Evolutionary conservation across 2,797 vertebrate species (phyloP).

Genomic region (Ctenopoma kingsleyae): DNA sequence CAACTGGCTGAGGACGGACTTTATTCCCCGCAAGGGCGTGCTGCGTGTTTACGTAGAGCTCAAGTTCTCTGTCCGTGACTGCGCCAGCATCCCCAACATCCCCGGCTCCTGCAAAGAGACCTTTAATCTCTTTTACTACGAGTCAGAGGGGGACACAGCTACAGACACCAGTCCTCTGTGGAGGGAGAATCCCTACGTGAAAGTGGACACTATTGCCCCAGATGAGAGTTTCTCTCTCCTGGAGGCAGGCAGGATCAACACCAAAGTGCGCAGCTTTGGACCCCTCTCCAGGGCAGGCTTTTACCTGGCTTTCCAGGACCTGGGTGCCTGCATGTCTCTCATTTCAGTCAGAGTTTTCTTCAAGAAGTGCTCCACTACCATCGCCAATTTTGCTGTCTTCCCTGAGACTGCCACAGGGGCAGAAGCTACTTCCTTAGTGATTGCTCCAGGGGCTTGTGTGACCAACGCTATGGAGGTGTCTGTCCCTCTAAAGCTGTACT

Average conservation of each 20-base stretch:
- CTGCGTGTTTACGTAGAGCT: conserved; percentile 97
- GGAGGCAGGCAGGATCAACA: conserved; percentile 93
- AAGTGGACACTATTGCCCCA: conserved; percentile 98
- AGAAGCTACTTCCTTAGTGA: conserved; percentile 95
- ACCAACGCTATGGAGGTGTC: conserved; percentile 95
- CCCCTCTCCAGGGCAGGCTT: conserved; percentile 96
- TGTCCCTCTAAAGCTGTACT: conserved; percentile 96
- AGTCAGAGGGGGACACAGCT: conserved; percentile 93
- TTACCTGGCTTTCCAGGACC: conserved; percentile 97
- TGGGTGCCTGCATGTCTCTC: conserved; percentile 97
- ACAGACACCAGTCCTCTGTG: conserved; percentile 92
- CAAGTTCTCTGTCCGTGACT: conserved; percentile 98
- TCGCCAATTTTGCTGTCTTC: conserved; percentile 94
- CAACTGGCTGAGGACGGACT: conserved; percentile 98
- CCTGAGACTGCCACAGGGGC: conserved; percentile 97
- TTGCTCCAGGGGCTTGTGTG: conserved; percentile 93
- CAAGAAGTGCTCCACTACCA: conserved; percentile 96
- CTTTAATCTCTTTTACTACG: conserved; percentile 97
- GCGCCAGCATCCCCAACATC: conserved; percentile 98
- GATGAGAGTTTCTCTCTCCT: conserved; percentile 96
- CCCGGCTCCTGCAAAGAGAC: conserved; percentile 98
- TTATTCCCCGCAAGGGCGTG: conserved; percentile 91
- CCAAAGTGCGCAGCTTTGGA: conserved; percentile 97
- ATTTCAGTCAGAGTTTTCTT: conserved; percentile 97
- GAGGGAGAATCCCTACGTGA: conserved; percentile 98